Conservation (phyloP, 2,797 vertebrate species). For the Rachycentron canadum region DNA sequence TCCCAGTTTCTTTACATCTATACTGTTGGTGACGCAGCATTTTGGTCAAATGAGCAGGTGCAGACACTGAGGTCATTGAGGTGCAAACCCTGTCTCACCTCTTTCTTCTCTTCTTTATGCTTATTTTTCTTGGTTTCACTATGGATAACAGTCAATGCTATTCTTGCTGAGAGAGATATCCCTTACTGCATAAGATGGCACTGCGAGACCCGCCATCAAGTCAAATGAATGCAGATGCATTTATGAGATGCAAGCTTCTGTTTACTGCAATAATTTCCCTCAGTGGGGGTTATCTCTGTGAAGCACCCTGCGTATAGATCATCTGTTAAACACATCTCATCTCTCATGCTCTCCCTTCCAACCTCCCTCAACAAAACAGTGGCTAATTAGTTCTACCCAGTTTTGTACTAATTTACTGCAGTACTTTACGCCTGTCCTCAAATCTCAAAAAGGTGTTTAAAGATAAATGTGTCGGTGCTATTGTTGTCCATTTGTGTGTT, state of each 20-base stretch:
- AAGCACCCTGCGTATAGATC: constrained; percentile 75
- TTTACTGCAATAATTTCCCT: constrained; percentile 79
- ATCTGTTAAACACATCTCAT: constrained; percentile 80
- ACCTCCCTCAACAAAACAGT: constrained; percentile 58
- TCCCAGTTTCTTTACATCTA: constrained; percentile 2
- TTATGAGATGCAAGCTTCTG: constrained; percentile 81
- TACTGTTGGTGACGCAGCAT: constrained; percentile 38
- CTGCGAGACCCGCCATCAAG: constrained; percentile 57
- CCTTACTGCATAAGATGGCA: constrained; percentile 48
- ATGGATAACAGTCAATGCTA: constrained; percentile 33
- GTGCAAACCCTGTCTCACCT: constrained; percentile 28
- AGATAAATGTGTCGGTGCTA: constrained; percentile 50
- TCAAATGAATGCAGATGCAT: constrained; percentile 83
- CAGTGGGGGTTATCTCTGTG: constrained; percentile 66
- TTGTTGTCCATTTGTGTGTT: constrained; percentile 59
- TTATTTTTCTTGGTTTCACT: constrained; percentile 38
- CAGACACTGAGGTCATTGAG: constrained; percentile 36
- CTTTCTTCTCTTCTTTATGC: constrained; percentile 10
- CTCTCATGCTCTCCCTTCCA: constrained; percentile 55
- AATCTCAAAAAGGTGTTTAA: constrained; percentile 66
- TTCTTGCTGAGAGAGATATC: constrained; percentile 62
- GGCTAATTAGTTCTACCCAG: constrained; percentile 68
- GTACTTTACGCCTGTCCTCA: constrained; percentile 21
- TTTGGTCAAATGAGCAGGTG: constrained; percentile 20
- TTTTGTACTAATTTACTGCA: constrained; percentile 66